Conservation (phyloP, 2,113 vertebrate species). For the Poecilia latipinna region DNA sequence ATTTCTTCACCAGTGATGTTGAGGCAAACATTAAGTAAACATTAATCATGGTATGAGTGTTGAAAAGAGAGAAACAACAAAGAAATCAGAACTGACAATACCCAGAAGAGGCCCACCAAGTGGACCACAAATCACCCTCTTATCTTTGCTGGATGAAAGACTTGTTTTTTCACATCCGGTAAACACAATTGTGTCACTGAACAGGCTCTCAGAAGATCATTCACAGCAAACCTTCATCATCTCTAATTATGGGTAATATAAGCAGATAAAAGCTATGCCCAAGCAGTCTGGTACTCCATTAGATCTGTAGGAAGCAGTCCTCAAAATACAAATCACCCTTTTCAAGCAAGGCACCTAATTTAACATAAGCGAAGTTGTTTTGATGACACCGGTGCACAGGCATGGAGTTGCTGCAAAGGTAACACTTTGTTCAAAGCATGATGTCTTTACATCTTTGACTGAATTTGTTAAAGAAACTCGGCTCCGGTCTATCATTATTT, state of each 20-base stretch:
- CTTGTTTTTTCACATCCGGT: constrained; percentile 62
- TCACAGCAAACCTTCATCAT: constrained; percentile 65
- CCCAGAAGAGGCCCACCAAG: constrained; percentile 52
- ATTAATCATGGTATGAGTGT: constrained; percentile 51
- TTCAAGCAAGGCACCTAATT: constrained; percentile 3
- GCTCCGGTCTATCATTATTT: background rate
- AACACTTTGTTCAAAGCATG: background rate
- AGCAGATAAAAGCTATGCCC: constrained; percentile 55
- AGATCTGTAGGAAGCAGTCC: constrained; percentile 9
- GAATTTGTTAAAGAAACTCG: constrained; percentile 17
- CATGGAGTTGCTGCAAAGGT: background rate
- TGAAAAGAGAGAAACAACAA: constrained; percentile 43
- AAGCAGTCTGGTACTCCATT: constrained; percentile 42
- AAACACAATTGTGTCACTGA: constrained; percentile 73
- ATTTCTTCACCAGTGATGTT: constrained; percentile 64
- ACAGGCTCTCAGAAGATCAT: constrained; percentile 64
- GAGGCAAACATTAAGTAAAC: constrained; percentile 38
- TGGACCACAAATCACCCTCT: constrained; percentile 63
- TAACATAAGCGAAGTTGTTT: constrained; percentile 7
- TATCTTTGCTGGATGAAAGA: constrained; percentile 71
- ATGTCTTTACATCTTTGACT: background rate
- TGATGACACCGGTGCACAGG: background rate
- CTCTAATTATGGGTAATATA: constrained; percentile 65
- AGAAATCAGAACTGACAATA: constrained; percentile 57
- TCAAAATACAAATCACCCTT: constrained; percentile 30